phyloP scores from a whole-genome alignment of 1,140 invertebrate species.

The Nebria ingens region DNA sequence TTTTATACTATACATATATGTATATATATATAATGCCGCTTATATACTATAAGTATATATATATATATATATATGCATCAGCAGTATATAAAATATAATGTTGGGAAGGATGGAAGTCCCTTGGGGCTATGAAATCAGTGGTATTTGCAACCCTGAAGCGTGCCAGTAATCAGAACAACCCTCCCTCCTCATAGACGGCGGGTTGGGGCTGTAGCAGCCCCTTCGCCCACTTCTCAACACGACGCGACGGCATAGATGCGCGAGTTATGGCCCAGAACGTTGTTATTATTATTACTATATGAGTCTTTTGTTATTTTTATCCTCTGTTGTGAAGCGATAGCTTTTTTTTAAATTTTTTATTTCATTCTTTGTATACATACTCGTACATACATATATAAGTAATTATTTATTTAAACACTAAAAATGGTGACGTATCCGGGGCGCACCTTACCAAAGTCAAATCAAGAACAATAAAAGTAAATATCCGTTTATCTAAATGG shows the following conservation, averaged over 20 bases:
- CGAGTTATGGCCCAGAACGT: conserved; percentile 2
- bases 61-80: neutral
- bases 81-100: conserved; percentile 6
- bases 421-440: no score
- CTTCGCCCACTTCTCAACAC: neutral
- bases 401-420: no score
- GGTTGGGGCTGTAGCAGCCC: no score
- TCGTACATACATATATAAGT: no score
- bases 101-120: conserved; percentile 1
- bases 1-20: conserved; percentile 3
- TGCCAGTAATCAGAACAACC: conserved; percentile 2
- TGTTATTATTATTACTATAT: neutral
- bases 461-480: no score
- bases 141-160: conserved; percentile 4
- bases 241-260: neutral
- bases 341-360: no score
- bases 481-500: no score
- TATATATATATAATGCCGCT: neutral
- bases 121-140: conserved; percentile 10
- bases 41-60: neutral
- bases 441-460: no score
- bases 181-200: no score
- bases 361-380: no score
- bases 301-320: neutral
- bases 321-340: no score